Percentiles rank a stretch among this genome's conserved stretches.
Evolutionary conservation across 2,113 vertebrate species (phyloP).

Genomic region (Bufo gargarizans): DNA sequence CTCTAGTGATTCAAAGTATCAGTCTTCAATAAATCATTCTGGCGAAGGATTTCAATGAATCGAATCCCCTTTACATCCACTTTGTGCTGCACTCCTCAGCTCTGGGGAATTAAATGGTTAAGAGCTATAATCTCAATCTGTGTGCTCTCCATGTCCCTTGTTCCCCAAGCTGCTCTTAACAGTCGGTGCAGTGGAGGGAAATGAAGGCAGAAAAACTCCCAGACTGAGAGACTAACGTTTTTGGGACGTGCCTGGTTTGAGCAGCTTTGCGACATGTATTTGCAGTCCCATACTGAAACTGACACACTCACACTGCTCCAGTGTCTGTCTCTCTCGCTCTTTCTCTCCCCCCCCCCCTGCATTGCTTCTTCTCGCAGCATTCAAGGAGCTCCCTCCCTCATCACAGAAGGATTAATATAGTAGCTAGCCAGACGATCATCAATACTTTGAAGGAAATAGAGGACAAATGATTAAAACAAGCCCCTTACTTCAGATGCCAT

Average conservation of each 20-base stretch:
- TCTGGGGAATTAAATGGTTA: conserved; percentile 49
- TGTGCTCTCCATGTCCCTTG: conserved; percentile 46
- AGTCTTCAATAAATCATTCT: conserved; percentile 41
- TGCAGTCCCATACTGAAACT: conserved; percentile 42
- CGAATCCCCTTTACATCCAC: conserved; percentile 32
- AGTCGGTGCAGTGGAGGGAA: conserved; percentile 60
- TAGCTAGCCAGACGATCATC: conserved; percentile 67
- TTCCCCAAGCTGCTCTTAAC: conserved; percentile 57
- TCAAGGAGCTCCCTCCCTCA: conserved; percentile 21
- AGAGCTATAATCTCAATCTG: conserved; percentile 49
- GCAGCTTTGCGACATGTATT: conserved; percentile 49
- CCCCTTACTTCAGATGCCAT: conserved; percentile 23
- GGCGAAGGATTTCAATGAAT: conserved; percentile 38
- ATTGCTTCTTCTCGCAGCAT: conserved; percentile 40
- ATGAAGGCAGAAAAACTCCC: conserved; percentile 58
- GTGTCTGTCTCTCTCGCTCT: conserved; percentile 17
- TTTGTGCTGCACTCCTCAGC: conserved; percentile 45
- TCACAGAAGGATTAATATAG: conserved; percentile 31
- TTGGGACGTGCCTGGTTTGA: conserved; percentile 62
- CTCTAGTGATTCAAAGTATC: background rate
- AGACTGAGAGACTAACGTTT: conserved; percentile 51
- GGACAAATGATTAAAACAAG: conserved; percentile 30
- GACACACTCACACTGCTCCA: conserved; percentile 39
- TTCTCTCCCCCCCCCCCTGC: background rate
- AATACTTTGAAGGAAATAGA: conserved; percentile 64